Conservation (phyloP, 2,113 vertebrate species). For the Aptenodytes forsteri region DNA sequence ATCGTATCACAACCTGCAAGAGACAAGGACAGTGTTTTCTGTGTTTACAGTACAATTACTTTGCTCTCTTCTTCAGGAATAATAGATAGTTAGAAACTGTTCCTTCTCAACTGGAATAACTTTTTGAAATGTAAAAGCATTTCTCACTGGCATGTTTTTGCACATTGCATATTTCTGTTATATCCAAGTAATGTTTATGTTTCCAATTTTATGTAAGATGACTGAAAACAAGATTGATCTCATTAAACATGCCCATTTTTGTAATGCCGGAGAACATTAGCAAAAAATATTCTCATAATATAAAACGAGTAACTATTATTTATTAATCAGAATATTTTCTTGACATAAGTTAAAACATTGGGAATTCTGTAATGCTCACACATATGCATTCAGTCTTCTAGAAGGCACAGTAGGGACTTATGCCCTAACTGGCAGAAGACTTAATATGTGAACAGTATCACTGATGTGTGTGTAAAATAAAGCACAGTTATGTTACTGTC, state of each 20-base stretch:
- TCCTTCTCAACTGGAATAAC: not conserved
- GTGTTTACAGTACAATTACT: not conserved
- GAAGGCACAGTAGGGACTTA: not conserved
- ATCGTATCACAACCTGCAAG: constrained; percentile 22
- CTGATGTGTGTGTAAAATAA: not conserved
- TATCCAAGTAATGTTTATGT: not conserved
- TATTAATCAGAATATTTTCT: not conserved
- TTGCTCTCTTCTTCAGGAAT: constrained; percentile 21
- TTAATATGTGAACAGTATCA: not conserved
- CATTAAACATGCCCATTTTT: not conserved
- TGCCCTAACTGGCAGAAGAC: not conserved
- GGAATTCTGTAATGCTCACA: not conserved
- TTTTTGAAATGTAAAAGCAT: not conserved
- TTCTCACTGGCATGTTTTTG: not conserved
- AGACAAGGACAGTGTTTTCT: constrained; percentile 13
- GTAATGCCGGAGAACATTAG: not conserved
- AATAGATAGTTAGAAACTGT: constrained; percentile 16
- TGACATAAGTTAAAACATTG: not conserved
- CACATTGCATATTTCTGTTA: not conserved
- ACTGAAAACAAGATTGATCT: not conserved
- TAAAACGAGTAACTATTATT: not conserved
- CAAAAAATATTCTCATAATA: not conserved
- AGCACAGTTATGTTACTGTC: not conserved
- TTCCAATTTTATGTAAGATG: not conserved
- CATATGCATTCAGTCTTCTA: not conserved